Conservation (phyloP, 2,888 invertebrate species). For the Kuschelorhynchus macadamiae region DNA sequence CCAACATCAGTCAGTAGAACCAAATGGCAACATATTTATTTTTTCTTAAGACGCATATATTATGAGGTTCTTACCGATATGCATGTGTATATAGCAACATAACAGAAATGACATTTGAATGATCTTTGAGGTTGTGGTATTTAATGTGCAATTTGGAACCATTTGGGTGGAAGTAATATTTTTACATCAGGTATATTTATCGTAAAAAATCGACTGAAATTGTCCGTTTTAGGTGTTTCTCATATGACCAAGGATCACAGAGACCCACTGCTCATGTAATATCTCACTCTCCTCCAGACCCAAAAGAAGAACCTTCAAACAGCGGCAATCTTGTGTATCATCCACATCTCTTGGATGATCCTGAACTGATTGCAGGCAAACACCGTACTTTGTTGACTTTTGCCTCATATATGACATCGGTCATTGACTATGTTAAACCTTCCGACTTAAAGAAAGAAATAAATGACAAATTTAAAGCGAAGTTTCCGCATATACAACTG, state of each 20-base stretch:
- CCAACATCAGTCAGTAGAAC: no score
- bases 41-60: no score
- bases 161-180: no score
- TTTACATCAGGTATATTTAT: no score
- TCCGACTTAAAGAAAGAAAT: slow-evolving; percentile 96
- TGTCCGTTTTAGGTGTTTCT: slow-evolving; percentile 76
- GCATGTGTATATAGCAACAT: no score
- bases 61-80: no score
- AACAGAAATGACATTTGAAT: no score
- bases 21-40: no score
- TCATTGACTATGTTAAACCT: slow-evolving; percentile 96
- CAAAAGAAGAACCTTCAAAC: slow-evolving; percentile 65
- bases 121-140: no score
- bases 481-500: slow-evolving; percentile 94
- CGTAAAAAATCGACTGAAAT: no score
- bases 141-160: no score
- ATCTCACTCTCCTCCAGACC: slow-evolving; percentile 65
- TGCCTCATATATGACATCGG: slow-evolving; percentile 93
- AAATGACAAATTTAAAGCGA: slow-evolving; percentile 95
- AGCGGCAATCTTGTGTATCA: slow-evolving; percentile 74
- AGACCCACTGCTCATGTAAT: slow-evolving; percentile 63
- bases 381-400: slow-evolving; percentile 89
- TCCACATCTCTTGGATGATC: slow-evolving; percentile 93
- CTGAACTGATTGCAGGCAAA: slow-evolving; percentile 90
- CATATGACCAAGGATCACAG: slow-evolving; percentile 79